Evolutionary conservation across 2,888 invertebrate species (phyloP), one percentile per base, ranked within the genome.

Genomic region (Meteorus cinctellus): DNA sequence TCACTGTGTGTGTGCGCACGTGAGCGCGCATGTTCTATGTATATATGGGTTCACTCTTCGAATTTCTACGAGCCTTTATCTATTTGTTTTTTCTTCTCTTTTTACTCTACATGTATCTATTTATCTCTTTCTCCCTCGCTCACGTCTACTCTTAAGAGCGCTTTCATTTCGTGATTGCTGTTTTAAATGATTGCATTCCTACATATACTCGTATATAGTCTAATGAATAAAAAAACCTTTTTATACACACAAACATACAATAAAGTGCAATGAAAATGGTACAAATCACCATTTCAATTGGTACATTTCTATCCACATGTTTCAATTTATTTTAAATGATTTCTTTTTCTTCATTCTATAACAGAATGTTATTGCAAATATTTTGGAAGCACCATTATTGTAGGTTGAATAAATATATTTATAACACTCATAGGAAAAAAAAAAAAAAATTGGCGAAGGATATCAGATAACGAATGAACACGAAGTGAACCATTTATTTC

Each of bases 141-240:
- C 51, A 24, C 55, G 59, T 70, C 72, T 82, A 77, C 41, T 65
- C 19, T 65, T 36, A 63, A 76, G 69, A 63, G 76, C 86, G 84
- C 86, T 88, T 87, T 88, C 87, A 88, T 87, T 87, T 82, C 83
- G 82, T 86, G 87, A 88, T 88, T 87, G 87, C 84, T 88, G 81
- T 88, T 88, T 88, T 88, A 86, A 86, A 87, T 87, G 86, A 87
- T 86, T 87, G 84, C 86, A 80, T 84, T 65, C 19, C 81, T 82
- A 82, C 80, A 67, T 72, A 69, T 24, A 59, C 45, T 29, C 63
- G 27, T 48, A n/a, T 45, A 36, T 27, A 10, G 34, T 8, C 45
- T 19, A 48, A 31, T 34, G 29, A 68, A 45, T 55, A 48, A 29
- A 55, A 62, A 62, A 70, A 70, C 36, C 73, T 4, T 31, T 36